These are phyloP conservation scores for Gobius niger DNA, from an alignment of 2,113 vertebrate genomes.

Conservation along the genomic window DNA sequence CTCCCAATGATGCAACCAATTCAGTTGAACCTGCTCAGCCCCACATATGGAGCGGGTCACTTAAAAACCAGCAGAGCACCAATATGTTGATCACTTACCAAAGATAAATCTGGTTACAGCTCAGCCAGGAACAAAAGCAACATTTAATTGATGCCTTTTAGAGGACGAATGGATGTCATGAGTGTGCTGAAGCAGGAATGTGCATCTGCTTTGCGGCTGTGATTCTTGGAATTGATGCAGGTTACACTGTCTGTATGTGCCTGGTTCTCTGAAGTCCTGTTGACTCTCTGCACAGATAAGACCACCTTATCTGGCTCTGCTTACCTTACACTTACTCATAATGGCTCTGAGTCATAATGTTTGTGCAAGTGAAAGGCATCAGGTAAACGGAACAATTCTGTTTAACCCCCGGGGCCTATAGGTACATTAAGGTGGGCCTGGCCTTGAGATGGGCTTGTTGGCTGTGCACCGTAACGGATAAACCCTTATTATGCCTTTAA, in stretches of 20 bases:
- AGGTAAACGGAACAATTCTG: slow-evolving; percentile 59
- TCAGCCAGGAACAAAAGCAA: slow-evolving; percentile 10
- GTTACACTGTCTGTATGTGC: slow-evolving; percentile 37
- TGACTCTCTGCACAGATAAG: slow-evolving; percentile 58
- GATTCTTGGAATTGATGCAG: slow-evolving; percentile 56
- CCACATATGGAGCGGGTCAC: slow-evolving; percentile 49
- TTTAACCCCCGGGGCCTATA: too few relatives aligned
- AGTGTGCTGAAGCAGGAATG: slow-evolving; percentile 13
- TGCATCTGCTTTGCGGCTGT: slow-evolving; percentile 34
- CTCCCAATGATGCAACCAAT: slow-evolving; percentile 52
- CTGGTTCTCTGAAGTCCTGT: slow-evolving; percentile 38
- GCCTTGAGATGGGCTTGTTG: too few relatives aligned
- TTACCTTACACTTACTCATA: slow-evolving; percentile 44
- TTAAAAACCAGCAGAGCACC: slow-evolving; percentile 35
- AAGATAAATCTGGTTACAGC: slow-evolving; percentile 16
- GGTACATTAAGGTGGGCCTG: too few relatives aligned
- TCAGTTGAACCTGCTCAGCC: slow-evolving; percentile 64
- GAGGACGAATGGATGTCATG: not conserved
- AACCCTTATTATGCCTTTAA: not conserved
- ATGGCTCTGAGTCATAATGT: slow-evolving; percentile 53
- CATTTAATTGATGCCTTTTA: slow-evolving; percentile 17
- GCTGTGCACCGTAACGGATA: slow-evolving; percentile 49
- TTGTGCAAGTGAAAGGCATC: slow-evolving; percentile 38
- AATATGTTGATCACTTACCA: slow-evolving; percentile 10
- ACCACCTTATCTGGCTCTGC: slow-evolving; percentile 42